Percentiles rank a stretch among this genome's conserved stretches.
Conservation (phyloP, 92 coral and sea anemone genomes). For the Palythoa grandiflora region DNA sequence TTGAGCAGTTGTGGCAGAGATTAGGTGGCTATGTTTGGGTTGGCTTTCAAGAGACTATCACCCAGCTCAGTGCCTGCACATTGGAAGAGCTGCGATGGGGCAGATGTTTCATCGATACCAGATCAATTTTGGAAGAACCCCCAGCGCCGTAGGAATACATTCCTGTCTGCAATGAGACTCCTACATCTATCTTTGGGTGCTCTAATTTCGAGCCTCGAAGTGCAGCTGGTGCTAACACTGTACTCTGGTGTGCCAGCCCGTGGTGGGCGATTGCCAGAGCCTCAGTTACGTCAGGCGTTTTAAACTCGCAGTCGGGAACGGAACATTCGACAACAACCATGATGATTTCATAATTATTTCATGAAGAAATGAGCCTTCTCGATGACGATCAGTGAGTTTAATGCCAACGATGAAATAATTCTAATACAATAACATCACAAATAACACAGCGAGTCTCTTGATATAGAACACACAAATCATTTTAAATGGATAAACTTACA, state of each 20-base stretch:
- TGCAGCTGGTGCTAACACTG: slow-evolving; percentile 22
- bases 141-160: slow-evolving; percentile 73
- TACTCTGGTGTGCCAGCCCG: slow-evolving; percentile 61
- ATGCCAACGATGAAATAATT: not conserved
- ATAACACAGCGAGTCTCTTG: not conserved
- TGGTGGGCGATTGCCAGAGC: slow-evolving; percentile 80
- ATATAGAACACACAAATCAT: not conserved
- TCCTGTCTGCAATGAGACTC: slow-evolving; percentile 68
- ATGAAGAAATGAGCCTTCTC: not conserved
- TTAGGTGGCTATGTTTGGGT: slow-evolving; percentile 54
- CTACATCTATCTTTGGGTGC: slow-evolving; percentile 59
- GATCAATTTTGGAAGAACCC: slow-evolving; percentile 73
- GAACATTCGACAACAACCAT: slow-evolving; percentile 76
- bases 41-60: slow-evolving; percentile 71
- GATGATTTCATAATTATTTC: not conserved
- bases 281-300: slow-evolving; percentile 66
- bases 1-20: slow-evolving; percentile 54
- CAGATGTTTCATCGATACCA: slow-evolving; percentile 64
- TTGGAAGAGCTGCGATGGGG: slow-evolving; percentile 74
- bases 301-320: slow-evolving; percentile 68
- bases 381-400: not conserved
- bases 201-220: slow-evolving; percentile 48
- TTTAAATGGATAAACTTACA: not conserved
- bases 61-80: slow-evolving; percentile 75
- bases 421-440: not conserved